Evolutionary conservation across 2,113 vertebrate genomes (phyloP), one percentile per base, ranked within the genome.

Genomic region (Neodon shergylaensis): DNA sequence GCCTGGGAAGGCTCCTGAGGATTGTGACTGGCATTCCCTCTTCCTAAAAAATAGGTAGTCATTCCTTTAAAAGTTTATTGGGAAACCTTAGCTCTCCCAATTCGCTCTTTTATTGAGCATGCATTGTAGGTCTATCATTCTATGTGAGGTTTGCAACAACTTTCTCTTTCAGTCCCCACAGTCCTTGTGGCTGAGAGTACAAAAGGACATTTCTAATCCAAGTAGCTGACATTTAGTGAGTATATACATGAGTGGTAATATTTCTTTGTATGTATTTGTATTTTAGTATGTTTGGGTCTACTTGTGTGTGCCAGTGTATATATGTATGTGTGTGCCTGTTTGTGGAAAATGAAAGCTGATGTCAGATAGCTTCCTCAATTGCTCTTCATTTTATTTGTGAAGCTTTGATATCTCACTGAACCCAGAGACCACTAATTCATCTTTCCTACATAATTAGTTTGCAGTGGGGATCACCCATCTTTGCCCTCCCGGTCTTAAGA

Each of bases 31-130:
- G 13, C 13, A 74, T 94, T 65, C 84, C 52, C 47, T 21, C 76
- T 14, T 92, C 73, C 47, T 76, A 81, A 96, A 82, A 31, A 39
- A 84, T 19, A 0, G 0, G 14, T 21, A 92, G 84, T 61, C 74
- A 19, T 94, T 24, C 24, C 24, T 77, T 93, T 82, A 86, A 89
- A 74, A 36, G n/a, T 65, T 93, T 78, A 95, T 14, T 28, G 74
- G 33, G 7, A 79, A 93, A 36, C 3, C 77, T 33, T 83, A 24
- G 21, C 92, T 63, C 90, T 52, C 44, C 70, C 52, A 79, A 63
- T 42, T 54, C 54, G 66, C 52, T 95, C 63, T 92, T 66, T 77
- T 49, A 77, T 66, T 94, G 68, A 89, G 1, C 44, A 58, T 7
- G 47, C 39, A 76, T 36, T 88, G 7, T 91, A 91, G 47, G 3